Evolutionary conservation across 2,797 vertebrate species (phyloP), one percentile per base, ranked within the genome.

Genomic region (Poeciliopsis presidionis): DNA sequence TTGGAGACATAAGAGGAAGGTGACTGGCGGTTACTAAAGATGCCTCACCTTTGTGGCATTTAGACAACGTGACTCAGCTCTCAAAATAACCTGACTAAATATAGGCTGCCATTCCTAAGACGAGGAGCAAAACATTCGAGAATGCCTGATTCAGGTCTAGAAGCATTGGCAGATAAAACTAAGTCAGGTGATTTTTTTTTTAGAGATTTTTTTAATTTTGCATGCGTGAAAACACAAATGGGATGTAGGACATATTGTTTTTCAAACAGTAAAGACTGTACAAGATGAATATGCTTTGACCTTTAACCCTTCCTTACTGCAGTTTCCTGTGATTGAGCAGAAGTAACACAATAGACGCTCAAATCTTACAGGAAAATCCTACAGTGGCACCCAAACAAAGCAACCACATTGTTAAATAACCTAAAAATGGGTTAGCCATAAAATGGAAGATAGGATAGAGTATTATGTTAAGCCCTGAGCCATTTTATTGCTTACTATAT

Each of bases 31-130:
- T 45, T 45, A 69, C 81, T 84, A 80, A 71, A 73, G 47, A 81
- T 76, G 81, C 53, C 79, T 84, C 73, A 75, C 84, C 83, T 80
- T 70, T 75, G 36, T 78, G 76, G 73, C 78, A 53, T 87, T 81
- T 82, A 81, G 89, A 88, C 69, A 73, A 86, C 83, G 74, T 91
- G 91, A 93, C 89, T 93, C 92, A 93, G 49, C 74, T 78, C 77
- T 87, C 55, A 77, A 77, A 90, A 90, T 83, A 87, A 87, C 79
- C 61, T 22, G 36, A 75, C 86, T 86, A 87, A 84, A 92, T 72
- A 85, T 43, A 57, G 53, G 11, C 11, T 28, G n/a, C n/a, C 25
- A 28, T 55, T 55, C 53, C 16, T 49, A 49, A 71, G 61, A 36
- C 61, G 2, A 49, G 28, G 28, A 49, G 22, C 9, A 49, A 39